Evolutionary conservation across 2,113 vertebrate species (phyloP).

Genomic region (Delphinus delphis): DNA sequence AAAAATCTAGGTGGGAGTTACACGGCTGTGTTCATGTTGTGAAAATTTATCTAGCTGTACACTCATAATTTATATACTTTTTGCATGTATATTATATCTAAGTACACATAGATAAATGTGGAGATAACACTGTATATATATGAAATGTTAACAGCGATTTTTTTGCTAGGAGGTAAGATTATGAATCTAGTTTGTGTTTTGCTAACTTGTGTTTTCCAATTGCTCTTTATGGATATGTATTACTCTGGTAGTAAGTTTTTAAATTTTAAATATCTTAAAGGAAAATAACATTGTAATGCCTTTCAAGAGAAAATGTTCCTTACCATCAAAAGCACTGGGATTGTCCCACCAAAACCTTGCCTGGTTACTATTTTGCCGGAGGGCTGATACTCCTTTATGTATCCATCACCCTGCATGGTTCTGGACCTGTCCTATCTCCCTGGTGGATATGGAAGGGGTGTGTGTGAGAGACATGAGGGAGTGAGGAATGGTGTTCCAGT

Average conservation of each 20-base stretch:
- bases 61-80: background rate
- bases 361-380: background rate
- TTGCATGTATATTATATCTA: background rate
- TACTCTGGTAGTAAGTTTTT: background rate
- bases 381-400: background rate
- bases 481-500: no score
- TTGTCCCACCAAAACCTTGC: background rate
- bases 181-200: slow-evolving; percentile 12
- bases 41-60: background rate
- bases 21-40: background rate
- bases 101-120: background rate
- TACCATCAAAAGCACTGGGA: background rate
- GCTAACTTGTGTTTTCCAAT: background rate
- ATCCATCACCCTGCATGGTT: background rate
- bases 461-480: background rate
- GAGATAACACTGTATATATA: background rate
- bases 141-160: background rate
- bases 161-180: background rate
- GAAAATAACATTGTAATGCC: background rate
- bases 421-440: background rate
- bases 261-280: slow-evolving; percentile 14
- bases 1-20: background rate
- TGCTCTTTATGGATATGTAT: background rate
- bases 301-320: slow-evolving; percentile 3
- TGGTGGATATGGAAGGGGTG: background rate